Percentiles rank a stretch among this genome's conserved stretches.
Evolutionary conservation across 2,888 invertebrate genomes (phyloP).

Genomic region (Lycocerus yunnanus): DNA sequence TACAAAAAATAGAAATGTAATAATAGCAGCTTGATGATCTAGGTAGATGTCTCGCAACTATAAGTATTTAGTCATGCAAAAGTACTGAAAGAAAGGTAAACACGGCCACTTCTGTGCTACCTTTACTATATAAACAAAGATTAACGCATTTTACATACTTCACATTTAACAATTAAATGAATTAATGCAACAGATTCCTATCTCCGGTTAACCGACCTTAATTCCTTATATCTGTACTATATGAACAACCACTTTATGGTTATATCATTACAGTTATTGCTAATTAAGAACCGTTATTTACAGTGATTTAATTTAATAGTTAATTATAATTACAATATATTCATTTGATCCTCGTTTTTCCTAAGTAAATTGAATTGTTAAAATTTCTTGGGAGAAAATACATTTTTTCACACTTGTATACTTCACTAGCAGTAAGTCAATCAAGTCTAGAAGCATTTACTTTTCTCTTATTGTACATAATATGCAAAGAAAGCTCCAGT

Average conservation of each 20-base stretch:
- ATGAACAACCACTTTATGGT: conserved; percentile 13
- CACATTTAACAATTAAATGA: background rate
- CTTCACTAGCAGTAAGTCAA: too few relatives aligned
- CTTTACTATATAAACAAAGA: background rate
- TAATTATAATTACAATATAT: conserved; percentile 1
- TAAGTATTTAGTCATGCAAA: background rate
- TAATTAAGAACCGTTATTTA: conserved; percentile 12
- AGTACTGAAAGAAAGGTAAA: background rate
- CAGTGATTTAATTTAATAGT: background rate
- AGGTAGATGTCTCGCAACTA: background rate
- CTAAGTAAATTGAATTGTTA: background rate
- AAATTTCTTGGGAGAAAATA: too few relatives aligned
- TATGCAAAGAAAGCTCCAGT: too few relatives aligned
- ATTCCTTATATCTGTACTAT: background rate
- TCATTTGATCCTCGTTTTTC: background rate
- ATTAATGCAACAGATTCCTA: background rate
- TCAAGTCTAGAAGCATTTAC: too few relatives aligned
- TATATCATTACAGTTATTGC: conserved; percentile 10
- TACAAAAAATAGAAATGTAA: background rate
- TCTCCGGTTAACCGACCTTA: conserved; percentile 8
- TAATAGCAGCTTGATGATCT: background rate
- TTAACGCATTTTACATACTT: background rate
- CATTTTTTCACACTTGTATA: background rate
- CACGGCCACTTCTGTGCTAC: too few relatives aligned
- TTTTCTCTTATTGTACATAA: too few relatives aligned